Conservation (phyloP, 2,888 invertebrate genomes). For the Chaetoderma sp. region DNA sequence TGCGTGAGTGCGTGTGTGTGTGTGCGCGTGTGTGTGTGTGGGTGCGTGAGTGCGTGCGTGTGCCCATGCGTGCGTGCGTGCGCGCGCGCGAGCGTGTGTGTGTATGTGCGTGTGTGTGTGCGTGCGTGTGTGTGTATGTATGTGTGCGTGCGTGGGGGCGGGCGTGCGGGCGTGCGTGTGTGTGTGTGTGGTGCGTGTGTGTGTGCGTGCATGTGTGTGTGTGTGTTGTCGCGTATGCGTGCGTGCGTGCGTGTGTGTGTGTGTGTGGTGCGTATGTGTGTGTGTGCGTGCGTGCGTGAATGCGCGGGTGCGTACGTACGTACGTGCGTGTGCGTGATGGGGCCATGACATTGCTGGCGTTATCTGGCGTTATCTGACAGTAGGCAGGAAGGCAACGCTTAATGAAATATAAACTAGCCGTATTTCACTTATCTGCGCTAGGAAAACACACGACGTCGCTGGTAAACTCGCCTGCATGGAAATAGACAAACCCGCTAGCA, state of each 20-base stretch:
- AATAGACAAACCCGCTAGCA: too few relatives aligned
- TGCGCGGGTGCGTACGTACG: background rate
- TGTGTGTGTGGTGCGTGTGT: background rate
- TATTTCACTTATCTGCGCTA: too few relatives aligned
- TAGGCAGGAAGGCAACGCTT: too few relatives aligned
- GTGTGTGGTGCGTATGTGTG: slow-evolving; percentile 1
- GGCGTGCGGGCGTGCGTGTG: slow-evolving; percentile 7
- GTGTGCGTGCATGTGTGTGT: too few relatives aligned
- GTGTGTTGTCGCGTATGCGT: slow-evolving; percentile 2
- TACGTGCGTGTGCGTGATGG: background rate
- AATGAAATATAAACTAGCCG: too few relatives aligned
- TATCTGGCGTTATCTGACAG: too few relatives aligned
- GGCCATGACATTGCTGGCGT: too few relatives aligned
- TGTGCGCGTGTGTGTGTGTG: too few relatives aligned
- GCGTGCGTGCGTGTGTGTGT: slow-evolving; percentile 7
- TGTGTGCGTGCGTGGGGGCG: background rate
- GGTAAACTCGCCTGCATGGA: too few relatives aligned
- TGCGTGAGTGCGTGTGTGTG: slow-evolving; percentile 4
- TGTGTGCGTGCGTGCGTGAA: slow-evolving; percentile 1
- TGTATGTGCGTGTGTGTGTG: background rate
- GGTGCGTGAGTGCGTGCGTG: too few relatives aligned
- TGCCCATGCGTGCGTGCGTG: slow-evolving; percentile 3
- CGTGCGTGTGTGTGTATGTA: slow-evolving; percentile 1
- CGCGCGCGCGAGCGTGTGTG: slow-evolving; percentile 1
- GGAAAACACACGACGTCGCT: too few relatives aligned